phyloP scores from a whole-genome alignment of 1,140 invertebrate genomes.

The Drosophila bipectinata region DNA sequence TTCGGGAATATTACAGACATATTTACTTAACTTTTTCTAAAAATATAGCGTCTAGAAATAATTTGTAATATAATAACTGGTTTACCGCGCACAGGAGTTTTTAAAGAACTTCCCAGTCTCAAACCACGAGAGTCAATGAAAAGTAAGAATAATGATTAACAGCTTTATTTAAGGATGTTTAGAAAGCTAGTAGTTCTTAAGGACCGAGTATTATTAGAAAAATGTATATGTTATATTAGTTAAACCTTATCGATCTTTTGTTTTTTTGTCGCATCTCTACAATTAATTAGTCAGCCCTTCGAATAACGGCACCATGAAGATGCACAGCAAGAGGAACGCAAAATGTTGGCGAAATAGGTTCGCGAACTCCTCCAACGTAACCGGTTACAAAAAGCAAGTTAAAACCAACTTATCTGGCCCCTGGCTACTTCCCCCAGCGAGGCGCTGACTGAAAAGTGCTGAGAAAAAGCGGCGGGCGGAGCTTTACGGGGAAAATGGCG shows the following conservation, averaged over 20 bases:
- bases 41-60: too few species aligned
- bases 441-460: conserved; percentile 16
- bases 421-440: conserved; percentile 5
- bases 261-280: neutral
- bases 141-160: too few species aligned
- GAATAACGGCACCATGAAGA: conserved; percentile 55
- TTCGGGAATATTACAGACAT: too few species aligned
- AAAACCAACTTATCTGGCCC: neutral
- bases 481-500: conserved; percentile 72
- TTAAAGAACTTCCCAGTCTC: too few species aligned
- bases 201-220: neutral
- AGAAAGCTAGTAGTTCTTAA: too few species aligned
- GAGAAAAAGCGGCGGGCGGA: conserved; percentile 6
- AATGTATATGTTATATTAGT: too few species aligned
- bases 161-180: too few species aligned
- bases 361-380: conserved; percentile 58
- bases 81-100: too few species aligned
- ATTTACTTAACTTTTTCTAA: too few species aligned
- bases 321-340: conserved; percentile 56
- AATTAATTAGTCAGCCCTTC: conserved; percentile 17
- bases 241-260: neutral
- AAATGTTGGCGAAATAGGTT: conserved; percentile 72
- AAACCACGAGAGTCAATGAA: too few species aligned
- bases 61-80: too few species aligned
- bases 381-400: conserved; percentile 52